Evolutionary conservation across 1,140 invertebrate genomes (phyloP).

Genomic region (Harpegnathos saltator): DNA sequence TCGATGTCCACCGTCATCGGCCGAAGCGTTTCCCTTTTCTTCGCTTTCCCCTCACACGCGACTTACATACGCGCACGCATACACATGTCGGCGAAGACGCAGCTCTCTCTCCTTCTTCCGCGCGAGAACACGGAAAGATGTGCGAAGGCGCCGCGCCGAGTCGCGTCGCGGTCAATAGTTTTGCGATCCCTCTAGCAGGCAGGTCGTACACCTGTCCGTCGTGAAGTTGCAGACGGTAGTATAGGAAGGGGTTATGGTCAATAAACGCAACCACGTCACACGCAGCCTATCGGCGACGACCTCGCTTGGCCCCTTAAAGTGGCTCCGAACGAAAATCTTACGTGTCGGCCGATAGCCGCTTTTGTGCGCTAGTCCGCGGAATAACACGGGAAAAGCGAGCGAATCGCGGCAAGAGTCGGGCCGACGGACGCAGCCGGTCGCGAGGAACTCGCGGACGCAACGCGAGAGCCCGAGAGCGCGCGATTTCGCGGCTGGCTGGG

Average conservation of each 20-base stretch:
- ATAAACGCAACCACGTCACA: slow-evolving; percentile 85
- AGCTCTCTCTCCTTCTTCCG: not conserved
- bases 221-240: slow-evolving; percentile 80
- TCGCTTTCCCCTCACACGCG: too few species aligned
- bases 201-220: slow-evolving; percentile 80
- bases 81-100: slow-evolving; percentile 62
- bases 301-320: slow-evolving; percentile 83
- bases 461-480: slow-evolving; percentile 10
- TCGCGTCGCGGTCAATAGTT: slow-evolving; percentile 76
- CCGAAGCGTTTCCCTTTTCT: too few species aligned
- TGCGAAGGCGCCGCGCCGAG: slow-evolving; percentile 7
- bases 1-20: too few species aligned
- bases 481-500: slow-evolving; percentile 41
- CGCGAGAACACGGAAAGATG: not conserved
- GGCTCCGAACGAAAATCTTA: slow-evolving; percentile 82
- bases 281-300: slow-evolving; percentile 84
- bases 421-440: not conserved
- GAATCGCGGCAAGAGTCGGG: not conserved
- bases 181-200: slow-evolving; percentile 56
- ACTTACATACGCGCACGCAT: too few species aligned
- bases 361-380: slow-evolving; percentile 75
- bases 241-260: slow-evolving; percentile 85
- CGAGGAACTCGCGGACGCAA: slow-evolving; percentile 49
- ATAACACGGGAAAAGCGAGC: slow-evolving; percentile 67
- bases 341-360: slow-evolving; percentile 79